phyloP scores from a whole-genome alignment of 2,113 vertebrate species.

The Pachyramphus minor region DNA sequence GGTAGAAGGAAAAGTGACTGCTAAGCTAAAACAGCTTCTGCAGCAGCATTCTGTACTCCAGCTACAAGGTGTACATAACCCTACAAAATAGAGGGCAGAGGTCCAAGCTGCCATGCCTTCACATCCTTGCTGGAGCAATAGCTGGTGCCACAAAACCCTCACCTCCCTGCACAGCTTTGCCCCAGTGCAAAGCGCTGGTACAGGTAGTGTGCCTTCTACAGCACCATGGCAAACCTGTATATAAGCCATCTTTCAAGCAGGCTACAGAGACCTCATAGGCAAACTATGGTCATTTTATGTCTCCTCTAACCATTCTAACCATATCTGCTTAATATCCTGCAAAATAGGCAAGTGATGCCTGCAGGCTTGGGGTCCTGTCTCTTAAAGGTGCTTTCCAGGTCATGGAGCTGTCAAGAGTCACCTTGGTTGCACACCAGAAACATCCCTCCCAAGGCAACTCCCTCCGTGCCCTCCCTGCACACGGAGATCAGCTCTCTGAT shows the following conservation, averaged over 20 bases:
- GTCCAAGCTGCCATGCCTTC: fast-evolving
- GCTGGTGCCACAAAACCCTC: background rate
- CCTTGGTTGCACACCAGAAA: background rate
- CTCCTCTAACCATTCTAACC: background rate
- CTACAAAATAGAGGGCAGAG: background rate
- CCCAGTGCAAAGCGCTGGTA: background rate
- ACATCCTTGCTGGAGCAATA: fast-evolving
- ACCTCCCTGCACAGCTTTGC: background rate
- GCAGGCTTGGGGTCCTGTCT: background rate
- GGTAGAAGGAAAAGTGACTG: background rate
- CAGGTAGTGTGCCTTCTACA: background rate
- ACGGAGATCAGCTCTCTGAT: background rate
- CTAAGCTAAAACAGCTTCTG: conserved; percentile 12
- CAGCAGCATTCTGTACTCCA: background rate
- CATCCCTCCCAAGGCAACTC: background rate
- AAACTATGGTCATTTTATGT: background rate
- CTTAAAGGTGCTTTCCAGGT: background rate
- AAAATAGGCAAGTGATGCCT: background rate
- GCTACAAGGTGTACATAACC: fast-evolving
- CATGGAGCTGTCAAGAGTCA: background rate
- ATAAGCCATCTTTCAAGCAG: fast-evolving
- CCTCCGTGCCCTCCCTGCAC: fast-evolving
- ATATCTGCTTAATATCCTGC: background rate
- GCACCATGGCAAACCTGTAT: background rate
- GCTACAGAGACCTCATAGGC: background rate